phyloP scores from a whole-genome alignment of 2,888 invertebrate species.

The Sphinx pinastri region DNA sequence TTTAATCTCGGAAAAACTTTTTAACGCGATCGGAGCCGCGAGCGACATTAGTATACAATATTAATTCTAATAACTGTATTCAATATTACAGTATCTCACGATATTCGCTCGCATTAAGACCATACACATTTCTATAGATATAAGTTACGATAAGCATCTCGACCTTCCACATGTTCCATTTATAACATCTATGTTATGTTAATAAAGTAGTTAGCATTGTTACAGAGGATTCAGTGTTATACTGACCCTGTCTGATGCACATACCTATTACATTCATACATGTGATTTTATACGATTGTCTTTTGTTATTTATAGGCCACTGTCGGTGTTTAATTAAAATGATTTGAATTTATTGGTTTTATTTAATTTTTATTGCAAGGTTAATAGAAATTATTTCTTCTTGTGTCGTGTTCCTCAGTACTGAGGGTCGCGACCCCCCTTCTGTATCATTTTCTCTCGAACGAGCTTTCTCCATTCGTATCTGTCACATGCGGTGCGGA shows the following conservation, averaged over 20 bases:
- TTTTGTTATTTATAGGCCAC: constrained; percentile 16
- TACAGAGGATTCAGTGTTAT: constrained; percentile 62
- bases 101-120: background rate
- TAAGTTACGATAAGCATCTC: constrained; percentile 38
- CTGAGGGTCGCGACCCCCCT: too few relatives aligned
- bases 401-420: too few relatives aligned
- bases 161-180: constrained; percentile 73
- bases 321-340: background rate
- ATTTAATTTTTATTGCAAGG: background rate
- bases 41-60: too few relatives aligned
- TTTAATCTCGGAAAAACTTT: too few relatives aligned
- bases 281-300: constrained; percentile 22
- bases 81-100: background rate
- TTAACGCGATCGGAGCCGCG: too few relatives aligned
- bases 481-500: too few relatives aligned
- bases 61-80: background rate
- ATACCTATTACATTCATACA: constrained; percentile 9
- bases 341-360: background rate
- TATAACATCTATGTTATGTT: constrained; percentile 73
- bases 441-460: too few relatives aligned
- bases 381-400: too few relatives aligned
- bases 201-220: constrained; percentile 81
- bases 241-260: constrained; percentile 52
- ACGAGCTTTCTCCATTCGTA: too few relatives aligned
- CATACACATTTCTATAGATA: constrained; percentile 25